Conservation (phyloP, 2,797 vertebrate species). For the Chiroxiphia lanceolata region DNA sequence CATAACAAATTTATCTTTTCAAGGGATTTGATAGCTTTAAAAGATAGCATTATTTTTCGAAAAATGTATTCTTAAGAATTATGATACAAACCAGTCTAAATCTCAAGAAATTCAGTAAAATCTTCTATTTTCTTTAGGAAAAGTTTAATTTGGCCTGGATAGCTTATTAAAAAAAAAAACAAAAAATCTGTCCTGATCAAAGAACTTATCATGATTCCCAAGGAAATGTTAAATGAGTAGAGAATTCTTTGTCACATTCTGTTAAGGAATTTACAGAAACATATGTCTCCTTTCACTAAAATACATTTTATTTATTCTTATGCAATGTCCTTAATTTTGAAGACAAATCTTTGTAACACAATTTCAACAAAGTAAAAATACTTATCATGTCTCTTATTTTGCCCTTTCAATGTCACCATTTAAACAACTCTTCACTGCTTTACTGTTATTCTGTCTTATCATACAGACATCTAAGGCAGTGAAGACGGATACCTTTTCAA, state of each 20-base stretch:
- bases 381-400: neutral
- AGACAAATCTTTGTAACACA: neutral
- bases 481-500: neutral
- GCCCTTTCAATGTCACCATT: neutral
- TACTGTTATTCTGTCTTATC: neutral
- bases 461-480: neutral
- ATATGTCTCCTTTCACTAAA: neutral
- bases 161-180: neutral
- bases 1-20: neutral
- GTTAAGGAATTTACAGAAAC: neutral
- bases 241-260: neutral
- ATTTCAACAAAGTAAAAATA: neutral
- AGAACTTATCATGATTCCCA: neutral
- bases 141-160: neutral
- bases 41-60: neutral
- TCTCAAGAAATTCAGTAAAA: neutral
- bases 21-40: neutral
- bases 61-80: neutral
- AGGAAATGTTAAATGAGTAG: neutral
- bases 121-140: neutral
- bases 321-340: neutral
- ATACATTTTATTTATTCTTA: neutral
- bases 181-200: neutral
- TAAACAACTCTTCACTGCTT: neutral
- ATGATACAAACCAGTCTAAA: neutral